These are phyloP conservation scores for Agriopis aurantiaria DNA, from an alignment of 2,888 invertebrate species.

Conservation along the genomic window DNA sequence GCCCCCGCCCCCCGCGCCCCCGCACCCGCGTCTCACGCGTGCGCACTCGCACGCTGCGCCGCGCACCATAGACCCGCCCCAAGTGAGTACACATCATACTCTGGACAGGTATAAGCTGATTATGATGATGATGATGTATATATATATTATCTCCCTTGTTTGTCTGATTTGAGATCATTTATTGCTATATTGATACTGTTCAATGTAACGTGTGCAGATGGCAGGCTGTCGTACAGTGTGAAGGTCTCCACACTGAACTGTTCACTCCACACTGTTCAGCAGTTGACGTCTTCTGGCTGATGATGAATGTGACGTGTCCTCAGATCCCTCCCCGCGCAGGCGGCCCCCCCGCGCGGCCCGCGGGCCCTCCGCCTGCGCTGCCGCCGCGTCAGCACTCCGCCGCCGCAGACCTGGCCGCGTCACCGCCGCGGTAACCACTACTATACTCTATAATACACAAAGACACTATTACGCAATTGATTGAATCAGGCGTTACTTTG, in stretches of 20 bases:
- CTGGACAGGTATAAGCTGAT: too few relatives aligned
- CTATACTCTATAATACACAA: background rate
- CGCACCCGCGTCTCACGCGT: slow-evolving; percentile 64
- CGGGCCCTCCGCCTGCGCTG: slow-evolving; percentile 79
- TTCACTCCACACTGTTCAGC: too few relatives aligned
- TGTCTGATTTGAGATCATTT: too few relatives aligned
- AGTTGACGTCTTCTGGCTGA: background rate
- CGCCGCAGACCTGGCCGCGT: slow-evolving; percentile 73
- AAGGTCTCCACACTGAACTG: too few relatives aligned
- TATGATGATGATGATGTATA: too few relatives aligned
- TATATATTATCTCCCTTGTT: too few relatives aligned
- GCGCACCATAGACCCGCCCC: slow-evolving; percentile 66
- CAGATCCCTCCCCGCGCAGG: slow-evolving; percentile 74
- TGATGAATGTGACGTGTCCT: background rate
- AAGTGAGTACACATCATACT: slow-evolving; percentile 49
- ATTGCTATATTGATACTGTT: too few relatives aligned
- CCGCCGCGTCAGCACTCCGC: slow-evolving; percentile 86
- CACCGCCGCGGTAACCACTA: slow-evolving; percentile 61
- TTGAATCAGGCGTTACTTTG: too few relatives aligned
- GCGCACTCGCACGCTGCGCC: slow-evolving; percentile 71
- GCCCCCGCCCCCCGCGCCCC: slow-evolving; percentile 52
- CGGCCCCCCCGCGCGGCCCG: slow-evolving; percentile 32
- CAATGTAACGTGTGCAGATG: too few relatives aligned
- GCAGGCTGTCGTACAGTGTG: too few relatives aligned
- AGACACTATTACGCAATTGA: too few relatives aligned